phyloP scores from a whole-genome alignment of 2,797 vertebrate species.

The Urosaurus nigricauda region DNA sequence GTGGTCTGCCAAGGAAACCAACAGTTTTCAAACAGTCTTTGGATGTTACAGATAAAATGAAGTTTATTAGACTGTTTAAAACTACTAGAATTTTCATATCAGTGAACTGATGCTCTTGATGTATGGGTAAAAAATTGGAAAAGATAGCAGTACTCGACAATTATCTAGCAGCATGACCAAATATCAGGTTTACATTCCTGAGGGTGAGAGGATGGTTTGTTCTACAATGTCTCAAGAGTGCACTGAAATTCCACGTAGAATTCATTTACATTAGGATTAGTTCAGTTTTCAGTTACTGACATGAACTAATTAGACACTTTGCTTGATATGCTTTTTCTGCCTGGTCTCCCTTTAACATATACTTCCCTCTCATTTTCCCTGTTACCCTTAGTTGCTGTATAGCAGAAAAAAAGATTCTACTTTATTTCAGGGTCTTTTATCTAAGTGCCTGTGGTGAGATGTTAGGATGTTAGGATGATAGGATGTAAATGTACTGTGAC shows the following conservation, averaged over 20 bases:
- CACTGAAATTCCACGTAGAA: conserved; percentile 43
- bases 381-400: conserved; percentile 41
- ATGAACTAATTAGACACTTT: conserved; percentile 50
- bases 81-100: neutral
- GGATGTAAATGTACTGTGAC: conserved; percentile 55
- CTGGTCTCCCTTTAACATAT: conserved; percentile 53
- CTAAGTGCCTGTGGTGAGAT: conserved; percentile 54
- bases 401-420: conserved; percentile 35
- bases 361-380: neutral
- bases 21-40: neutral
- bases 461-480: conserved; percentile 20
- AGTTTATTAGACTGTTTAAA: neutral
- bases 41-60: too few species aligned
- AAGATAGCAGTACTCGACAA: neutral
- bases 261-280: conserved; percentile 45
- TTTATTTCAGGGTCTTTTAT: conserved; percentile 47
- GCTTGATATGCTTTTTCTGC: conserved; percentile 62
- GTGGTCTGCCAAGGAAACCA: too few species aligned
- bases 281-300: conserved; percentile 67
- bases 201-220: conserved; percentile 10
- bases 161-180: neutral
- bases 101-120: neutral
- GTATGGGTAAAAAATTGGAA: neutral
- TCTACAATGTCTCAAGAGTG: conserved; percentile 32
- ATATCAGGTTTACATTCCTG: conserved; percentile 1